Evolutionary conservation across 2,113 vertebrate species (phyloP), one percentile per base, ranked within the genome.

Genomic region (Hypocryptadius cinnamomeus): DNA sequence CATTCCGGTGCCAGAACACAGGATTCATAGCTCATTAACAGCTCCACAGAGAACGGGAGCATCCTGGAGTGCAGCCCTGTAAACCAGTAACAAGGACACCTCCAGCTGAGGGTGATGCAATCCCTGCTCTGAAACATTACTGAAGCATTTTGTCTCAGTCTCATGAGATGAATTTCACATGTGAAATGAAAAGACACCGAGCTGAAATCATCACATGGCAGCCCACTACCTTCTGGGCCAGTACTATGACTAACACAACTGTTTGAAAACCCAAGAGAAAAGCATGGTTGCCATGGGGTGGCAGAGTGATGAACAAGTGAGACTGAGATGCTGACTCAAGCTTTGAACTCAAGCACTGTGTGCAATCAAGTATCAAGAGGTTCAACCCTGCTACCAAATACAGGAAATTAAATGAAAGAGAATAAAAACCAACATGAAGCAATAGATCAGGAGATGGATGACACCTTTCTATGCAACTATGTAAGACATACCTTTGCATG

Each of bases 401-500:
- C 20, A 74, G 28, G 9, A 78, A 59, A 10, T 61, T 11, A 53
- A 56, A 42, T 17, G 15, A 69, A 83, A 83, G 73, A 73, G 57
- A 83, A 85, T 23, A 3, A 65, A 77, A 81, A 39, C 8, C 51
- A 87, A 45, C 10, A 10, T 1, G 11, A 68, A 79, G 33, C 23
- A 74, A 30, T 0, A 60, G 31, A 71, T 35, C 30, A 74, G 74
- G 48, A 79, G 45, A 57, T 9, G 37, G 45, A 35, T 8, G 6
- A 68, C 8, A 6, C 5, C 63, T 50, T 54, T 50, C 70, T 40
- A 39, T 10, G 48, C 8, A 81, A 37, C 14, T 33, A 19, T 0
- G 0, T 3, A 28, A 59, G 47, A 40, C 16, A 24, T 17, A 53
- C 23, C 22, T 78, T 30, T 44, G 47, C 8, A 2, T 1, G 12